phyloP scores from a whole-genome alignment of 1,140 invertebrate genomes.

The Cyphomyrmex costatus region DNA sequence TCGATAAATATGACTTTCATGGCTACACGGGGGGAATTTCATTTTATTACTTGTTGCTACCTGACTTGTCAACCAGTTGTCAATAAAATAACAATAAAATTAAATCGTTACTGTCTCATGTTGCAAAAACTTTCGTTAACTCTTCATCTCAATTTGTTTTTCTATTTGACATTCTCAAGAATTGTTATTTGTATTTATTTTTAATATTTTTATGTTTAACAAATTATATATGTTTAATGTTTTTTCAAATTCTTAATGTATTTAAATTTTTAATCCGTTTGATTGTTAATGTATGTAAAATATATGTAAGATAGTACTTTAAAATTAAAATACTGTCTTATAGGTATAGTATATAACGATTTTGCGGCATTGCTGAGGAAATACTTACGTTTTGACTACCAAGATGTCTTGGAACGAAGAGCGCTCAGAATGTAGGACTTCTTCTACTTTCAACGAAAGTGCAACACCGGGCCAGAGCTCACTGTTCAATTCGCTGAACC shows the following conservation, averaged over 20 bases:
- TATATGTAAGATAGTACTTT: too few relatives aligned
- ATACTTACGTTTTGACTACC: constrained; percentile 95
- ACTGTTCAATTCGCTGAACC: constrained; percentile 95
- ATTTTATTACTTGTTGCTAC: too few relatives aligned
- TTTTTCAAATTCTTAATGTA: background rate
- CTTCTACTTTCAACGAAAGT: constrained; percentile 95
- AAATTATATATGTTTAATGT: background rate
- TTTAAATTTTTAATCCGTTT: background rate
- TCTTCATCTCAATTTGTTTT: too few relatives aligned
- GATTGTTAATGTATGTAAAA: background rate
- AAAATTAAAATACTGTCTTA: background rate
- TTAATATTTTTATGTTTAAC: background rate
- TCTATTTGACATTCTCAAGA: too few relatives aligned
- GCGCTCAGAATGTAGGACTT: constrained; percentile 93
- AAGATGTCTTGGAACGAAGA: constrained; percentile 97
- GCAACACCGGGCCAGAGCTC: constrained; percentile 96
- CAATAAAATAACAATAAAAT: too few relatives aligned
- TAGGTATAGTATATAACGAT: background rate
- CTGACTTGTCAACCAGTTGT: too few relatives aligned
- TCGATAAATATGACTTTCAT: too few relatives aligned
- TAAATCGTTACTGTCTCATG: too few relatives aligned
- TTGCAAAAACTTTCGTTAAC: too few relatives aligned
- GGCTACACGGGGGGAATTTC: too few relatives aligned
- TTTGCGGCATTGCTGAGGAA: constrained; percentile 5
- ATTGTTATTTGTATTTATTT: too few relatives aligned